These are phyloP conservation scores for Seira ritae DNA, from an alignment of 2,888 invertebrate species.

Conservation along the genomic window DNA sequence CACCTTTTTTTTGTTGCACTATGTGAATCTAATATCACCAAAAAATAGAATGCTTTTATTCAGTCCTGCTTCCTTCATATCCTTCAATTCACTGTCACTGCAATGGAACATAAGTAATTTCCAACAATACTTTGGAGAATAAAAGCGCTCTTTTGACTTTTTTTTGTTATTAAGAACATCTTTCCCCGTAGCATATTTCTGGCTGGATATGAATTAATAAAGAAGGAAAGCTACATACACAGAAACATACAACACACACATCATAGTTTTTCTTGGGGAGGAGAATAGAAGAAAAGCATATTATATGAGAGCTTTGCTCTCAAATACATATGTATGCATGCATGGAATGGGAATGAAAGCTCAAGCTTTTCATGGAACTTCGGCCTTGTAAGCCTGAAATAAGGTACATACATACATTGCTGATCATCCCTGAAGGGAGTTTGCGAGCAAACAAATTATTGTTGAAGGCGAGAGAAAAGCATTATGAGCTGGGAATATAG, in stretches of 20 bases:
- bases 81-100: neutral
- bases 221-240: conserved; percentile 19
- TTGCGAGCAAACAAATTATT: conserved; percentile 44
- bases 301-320: neutral
- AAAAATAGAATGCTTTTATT: neutral
- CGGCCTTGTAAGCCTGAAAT: neutral
- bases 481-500: conserved; percentile 5
- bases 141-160: conserved; percentile 21
- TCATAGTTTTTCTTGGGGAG: neutral
- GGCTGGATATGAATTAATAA: conserved; percentile 47
- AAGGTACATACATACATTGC: neutral
- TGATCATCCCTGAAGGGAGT: conserved; percentile 46
- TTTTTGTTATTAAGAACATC: conserved; percentile 19
- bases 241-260: too few relatives aligned
- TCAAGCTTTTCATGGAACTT: neutral
- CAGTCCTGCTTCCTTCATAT: neutral
- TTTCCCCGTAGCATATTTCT: conserved; percentile 38
- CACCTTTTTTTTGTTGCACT: too few relatives aligned
- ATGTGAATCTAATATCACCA: too few relatives aligned
- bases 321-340: too few relatives aligned
- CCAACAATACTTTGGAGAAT: neutral
- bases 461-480: conserved; percentile 25
- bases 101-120: neutral
- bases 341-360: too few relatives aligned
- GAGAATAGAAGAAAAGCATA: neutral